Conservation (phyloP, 1,140 invertebrate genomes). For the Drosophila funebris region DNA sequence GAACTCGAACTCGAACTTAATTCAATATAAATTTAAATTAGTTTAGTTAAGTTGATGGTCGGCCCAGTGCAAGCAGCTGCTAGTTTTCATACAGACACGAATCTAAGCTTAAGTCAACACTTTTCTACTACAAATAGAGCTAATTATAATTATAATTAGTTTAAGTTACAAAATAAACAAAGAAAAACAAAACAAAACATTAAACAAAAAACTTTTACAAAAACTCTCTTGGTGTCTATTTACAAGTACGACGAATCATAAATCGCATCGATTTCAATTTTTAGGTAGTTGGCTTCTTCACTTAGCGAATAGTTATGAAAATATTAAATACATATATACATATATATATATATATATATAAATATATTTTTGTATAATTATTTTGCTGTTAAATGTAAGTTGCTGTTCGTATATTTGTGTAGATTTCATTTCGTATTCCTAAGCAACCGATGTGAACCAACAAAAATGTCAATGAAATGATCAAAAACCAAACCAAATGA, state of each 20-base stretch:
- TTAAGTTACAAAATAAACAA: constrained; percentile 23
- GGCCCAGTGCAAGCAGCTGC: constrained; percentile 60
- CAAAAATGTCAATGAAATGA: constrained; percentile 10
- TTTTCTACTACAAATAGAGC: constrained; percentile 52
- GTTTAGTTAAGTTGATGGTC: constrained; percentile 38
- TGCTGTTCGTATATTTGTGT: constrained; percentile 49
- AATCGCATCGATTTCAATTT: constrained; percentile 58
- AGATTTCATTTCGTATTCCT: constrained; percentile 59
- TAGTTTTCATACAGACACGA: constrained; percentile 66
- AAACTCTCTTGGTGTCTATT: constrained; percentile 81
- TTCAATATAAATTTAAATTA: constrained; percentile 25
- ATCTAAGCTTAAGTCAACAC: constrained; percentile 56
- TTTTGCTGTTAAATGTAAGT: constrained; percentile 70
- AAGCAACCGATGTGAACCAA: constrained; percentile 22
- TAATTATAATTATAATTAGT: constrained; percentile 24
- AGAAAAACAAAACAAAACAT: not conserved
- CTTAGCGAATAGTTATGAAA: constrained; percentile 66
- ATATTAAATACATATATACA: constrained; percentile 23
- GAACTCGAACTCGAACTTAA: constrained; percentile 23
- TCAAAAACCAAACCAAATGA: constrained; percentile 24
- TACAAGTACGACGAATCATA: constrained; percentile 50
- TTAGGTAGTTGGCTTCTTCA: constrained; percentile 72
- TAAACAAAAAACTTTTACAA: constrained; percentile 47
- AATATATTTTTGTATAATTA: constrained; percentile 76
- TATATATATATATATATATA: constrained; percentile 12